Percentiles rank a stretch among this genome's conserved stretches.
Evolutionary conservation across 2,797 vertebrate species (phyloP).

Genomic region (Monodelphis domestica): DNA sequence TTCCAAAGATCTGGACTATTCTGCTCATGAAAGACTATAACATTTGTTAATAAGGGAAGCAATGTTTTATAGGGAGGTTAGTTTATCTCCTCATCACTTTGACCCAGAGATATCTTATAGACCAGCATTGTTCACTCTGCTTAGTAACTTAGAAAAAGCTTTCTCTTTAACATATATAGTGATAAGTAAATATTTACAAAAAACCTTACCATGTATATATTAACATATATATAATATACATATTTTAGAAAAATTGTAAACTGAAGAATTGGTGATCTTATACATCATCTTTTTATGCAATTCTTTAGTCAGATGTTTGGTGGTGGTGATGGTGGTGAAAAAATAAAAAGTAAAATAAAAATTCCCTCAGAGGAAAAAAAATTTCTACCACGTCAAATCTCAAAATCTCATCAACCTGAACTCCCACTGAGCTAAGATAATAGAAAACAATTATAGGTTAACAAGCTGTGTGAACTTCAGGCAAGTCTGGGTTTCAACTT

Average conservation of each 20-base stretch:
- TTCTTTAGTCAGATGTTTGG: too few relatives aligned
- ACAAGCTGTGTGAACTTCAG: neutral
- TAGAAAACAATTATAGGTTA: neutral
- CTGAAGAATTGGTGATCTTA: too few relatives aligned
- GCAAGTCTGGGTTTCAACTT: neutral
- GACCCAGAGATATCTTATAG: neutral
- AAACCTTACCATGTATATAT: too few relatives aligned
- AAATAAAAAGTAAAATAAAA: too few relatives aligned
- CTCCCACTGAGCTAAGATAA: neutral
- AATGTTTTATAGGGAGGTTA: neutral
- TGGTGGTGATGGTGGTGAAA: too few relatives aligned
- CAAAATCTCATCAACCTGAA: neutral
- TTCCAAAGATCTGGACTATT: conserved; percentile 24
- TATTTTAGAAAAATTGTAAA: too few relatives aligned
- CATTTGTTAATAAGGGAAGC: neutral
- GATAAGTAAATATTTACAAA: neutral
- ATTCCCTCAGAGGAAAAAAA: too few relatives aligned
- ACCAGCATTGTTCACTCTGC: neutral
- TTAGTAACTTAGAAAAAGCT: neutral
- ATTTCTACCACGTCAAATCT: neutral
- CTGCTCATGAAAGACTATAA: conserved; percentile 42
- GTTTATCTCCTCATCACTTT: neutral
- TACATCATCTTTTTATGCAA: too few relatives aligned
- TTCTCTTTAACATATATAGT: neutral
- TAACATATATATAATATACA: too few relatives aligned